Evolutionary conservation across 2,888 invertebrate genomes (phyloP).

Genomic region (Cactoblastis cactorum): DNA sequence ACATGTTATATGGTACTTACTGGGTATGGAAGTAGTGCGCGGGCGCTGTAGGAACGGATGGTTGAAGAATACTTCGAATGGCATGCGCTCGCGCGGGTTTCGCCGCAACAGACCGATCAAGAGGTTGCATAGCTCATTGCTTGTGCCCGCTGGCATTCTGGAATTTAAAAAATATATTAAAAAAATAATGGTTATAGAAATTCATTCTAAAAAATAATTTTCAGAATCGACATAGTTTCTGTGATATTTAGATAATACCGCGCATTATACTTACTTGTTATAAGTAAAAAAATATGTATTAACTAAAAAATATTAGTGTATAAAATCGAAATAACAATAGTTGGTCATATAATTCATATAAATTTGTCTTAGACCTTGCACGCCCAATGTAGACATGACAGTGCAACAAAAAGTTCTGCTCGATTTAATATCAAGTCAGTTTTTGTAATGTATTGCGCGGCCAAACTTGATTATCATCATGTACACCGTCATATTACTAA

Average conservation of each 20-base stretch:
- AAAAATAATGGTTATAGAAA: no score
- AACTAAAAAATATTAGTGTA: no score
- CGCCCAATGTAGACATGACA: not conserved
- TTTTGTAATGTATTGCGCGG: not conserved
- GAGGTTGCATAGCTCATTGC: conserved; percentile 91
- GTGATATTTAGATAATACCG: no score
- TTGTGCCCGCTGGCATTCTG: conserved; percentile 96
- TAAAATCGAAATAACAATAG: not conserved
- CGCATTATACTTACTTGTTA: no score
- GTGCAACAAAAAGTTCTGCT: conserved; percentile 2
- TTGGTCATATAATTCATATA: not conserved
- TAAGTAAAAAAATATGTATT: no score
- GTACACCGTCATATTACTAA: not conserved
- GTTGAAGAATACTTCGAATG: conserved; percentile 96
- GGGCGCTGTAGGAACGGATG: conserved; percentile 92
- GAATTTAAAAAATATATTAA: conserved; percentile 19
- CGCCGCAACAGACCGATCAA: conserved; percentile 92
- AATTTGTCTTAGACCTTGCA: conserved; percentile 7
- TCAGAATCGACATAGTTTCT: no score
- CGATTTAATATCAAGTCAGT: not conserved
- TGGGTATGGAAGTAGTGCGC: conserved; percentile 71
- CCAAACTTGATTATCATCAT: not conserved
- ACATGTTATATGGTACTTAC: conserved; percentile 55
- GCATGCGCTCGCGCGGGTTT: conserved; percentile 96
- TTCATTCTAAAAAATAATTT: no score